A percentile compares a stretch with the other conserved stretches of the same genome.
phyloP scores from a whole-genome alignment of 2,797 vertebrate species.

The Helarctos malayanus region DNA sequence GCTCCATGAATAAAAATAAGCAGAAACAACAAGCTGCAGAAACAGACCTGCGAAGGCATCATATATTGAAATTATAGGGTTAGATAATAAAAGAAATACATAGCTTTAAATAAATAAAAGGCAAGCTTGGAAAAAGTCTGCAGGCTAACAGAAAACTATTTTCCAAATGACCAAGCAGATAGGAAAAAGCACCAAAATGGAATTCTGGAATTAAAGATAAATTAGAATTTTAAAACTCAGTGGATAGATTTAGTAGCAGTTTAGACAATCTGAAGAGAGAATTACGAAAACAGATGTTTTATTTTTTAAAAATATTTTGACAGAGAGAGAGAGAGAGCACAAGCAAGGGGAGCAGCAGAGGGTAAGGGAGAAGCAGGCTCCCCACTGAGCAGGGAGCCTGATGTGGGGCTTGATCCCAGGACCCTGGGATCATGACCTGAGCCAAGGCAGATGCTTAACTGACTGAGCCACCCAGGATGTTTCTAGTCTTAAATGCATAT shows the following conservation, averaged over 20 bases:
- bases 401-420: background rate
- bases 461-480: background rate
- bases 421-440: background rate
- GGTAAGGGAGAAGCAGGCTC: background rate
- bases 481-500: slow-evolving; percentile 19
- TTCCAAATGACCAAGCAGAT: background rate
- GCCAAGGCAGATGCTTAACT: background rate
- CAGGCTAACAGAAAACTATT: background rate
- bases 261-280: background rate
- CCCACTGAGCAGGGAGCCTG: background rate
- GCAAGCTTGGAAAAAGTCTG: background rate
- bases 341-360: background rate
- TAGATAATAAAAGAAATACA: background rate
- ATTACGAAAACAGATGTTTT: background rate
- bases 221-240: slow-evolving; percentile 10
- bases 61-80: background rate
- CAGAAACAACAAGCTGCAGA: background rate
- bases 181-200: slow-evolving; percentile 21
- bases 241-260: background rate
- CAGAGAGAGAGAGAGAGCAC: background rate
- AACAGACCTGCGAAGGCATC: background rate
- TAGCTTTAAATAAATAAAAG: slow-evolving; percentile 17
- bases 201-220: slow-evolving; percentile 42
- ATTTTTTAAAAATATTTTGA: background rate
- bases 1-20: background rate